Base-by-base conservation (phyloP, 1,140 invertebrate genomes). In the Cylas formicarius region DNA sequence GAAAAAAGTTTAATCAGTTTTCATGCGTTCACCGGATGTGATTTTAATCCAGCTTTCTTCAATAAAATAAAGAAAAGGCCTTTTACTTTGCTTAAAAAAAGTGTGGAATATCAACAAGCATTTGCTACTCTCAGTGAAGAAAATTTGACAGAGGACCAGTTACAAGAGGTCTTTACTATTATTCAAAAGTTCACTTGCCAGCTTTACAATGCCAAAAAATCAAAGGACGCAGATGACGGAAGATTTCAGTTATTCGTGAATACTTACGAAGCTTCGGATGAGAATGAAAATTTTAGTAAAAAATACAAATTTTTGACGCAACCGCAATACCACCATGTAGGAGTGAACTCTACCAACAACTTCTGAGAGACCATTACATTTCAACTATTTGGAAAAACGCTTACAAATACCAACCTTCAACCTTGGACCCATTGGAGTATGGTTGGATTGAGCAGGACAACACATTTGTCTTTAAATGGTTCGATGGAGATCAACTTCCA, bases 281-380 rank as follows among this genome's bases (percentile, higher is more conserved):
- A 37, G 4, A 52, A 52, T 52, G 35, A 37, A 23, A 37, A 37
- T 29, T 55, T 55, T 19, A 55, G 8, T 18, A 55, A 55, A 41
- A 50, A 45, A 50, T 54, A 14, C 19, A 17, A 20, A 55, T 24
- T 41, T 55, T 54, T 46, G 53, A 55, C 18, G 47, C 53, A 29
- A 55, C 33, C 14, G 53, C 23, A 38, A 54, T 53, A 44, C 52
- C 50, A 38, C 45, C 39, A 11, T 53, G 36, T 35, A 49, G 53
- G 19, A 38, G 36, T 39, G 52, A 54, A 19, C 39, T 54, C 6
- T 38, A 53, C 18, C 50, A 54, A 27, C 50, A 54, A 19, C 19
- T 54, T 44, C 27, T 49, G 33, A 54, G 44, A 53, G 41, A 26
- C 27, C 52, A 55, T 21, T 55, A 55, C 28, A 52, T 56, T 48